phyloP scores from a whole-genome alignment of 2,797 vertebrate genomes.

The Pseudochirops cupreus region DNA sequence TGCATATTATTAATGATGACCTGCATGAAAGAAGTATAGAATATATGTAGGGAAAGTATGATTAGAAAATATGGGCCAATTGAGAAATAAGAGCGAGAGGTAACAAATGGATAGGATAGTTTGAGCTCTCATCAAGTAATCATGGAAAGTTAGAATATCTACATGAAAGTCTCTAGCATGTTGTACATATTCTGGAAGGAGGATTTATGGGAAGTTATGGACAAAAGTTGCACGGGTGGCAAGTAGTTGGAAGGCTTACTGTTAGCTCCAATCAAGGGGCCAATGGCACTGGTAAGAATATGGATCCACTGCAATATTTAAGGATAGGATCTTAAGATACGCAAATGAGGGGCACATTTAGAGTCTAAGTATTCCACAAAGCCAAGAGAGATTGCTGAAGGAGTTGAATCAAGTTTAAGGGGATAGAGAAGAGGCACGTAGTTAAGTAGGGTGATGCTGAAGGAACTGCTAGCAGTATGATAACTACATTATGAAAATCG shows the following conservation, averaged over 20 bases:
- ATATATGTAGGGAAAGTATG: not conserved
- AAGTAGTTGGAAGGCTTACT: not conserved
- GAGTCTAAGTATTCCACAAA: not conserved
- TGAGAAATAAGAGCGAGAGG: not conserved
- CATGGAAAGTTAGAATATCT: not conserved
- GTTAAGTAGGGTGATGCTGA: not conserved
- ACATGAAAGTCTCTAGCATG: not conserved
- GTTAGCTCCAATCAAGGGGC: not conserved
- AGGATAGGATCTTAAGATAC: not conserved
- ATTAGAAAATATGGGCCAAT: not conserved
- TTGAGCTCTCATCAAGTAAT: not conserved
- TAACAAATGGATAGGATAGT: not conserved
- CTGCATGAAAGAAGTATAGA: not conserved
- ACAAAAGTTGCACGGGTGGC: not conserved
- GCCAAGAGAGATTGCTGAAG: not conserved
- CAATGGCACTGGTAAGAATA: not conserved
- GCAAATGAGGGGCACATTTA: not conserved
- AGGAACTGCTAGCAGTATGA: not conserved
- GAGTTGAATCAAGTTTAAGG: not conserved
- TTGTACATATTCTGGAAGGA: not conserved
- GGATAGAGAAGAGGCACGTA: not conserved
- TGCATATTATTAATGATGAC: not conserved
- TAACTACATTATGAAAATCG: not conserved
- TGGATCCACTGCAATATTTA: not conserved
- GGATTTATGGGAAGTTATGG: not conserved